Conservation (phyloP, 2,113 vertebrate species). For the Amia ocellicauda region DNA sequence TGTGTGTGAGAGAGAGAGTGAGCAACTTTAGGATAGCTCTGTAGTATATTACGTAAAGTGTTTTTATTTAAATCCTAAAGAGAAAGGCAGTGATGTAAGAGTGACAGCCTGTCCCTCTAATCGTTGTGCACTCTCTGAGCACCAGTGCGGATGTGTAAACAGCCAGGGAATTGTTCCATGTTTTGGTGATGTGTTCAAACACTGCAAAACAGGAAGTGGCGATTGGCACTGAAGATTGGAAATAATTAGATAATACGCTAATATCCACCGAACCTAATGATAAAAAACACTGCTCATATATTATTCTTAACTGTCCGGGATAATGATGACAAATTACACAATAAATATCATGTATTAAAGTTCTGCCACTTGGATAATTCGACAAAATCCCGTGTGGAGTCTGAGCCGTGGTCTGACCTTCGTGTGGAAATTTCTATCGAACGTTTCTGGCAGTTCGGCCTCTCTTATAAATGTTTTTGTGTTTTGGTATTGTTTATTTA, state of each 20-base stretch:
- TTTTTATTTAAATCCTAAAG: neutral
- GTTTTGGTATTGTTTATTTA: slow-evolving; percentile 1
- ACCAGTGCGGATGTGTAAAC: slow-evolving; percentile 12
- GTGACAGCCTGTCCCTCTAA: neutral
- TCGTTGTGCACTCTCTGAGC: neutral
- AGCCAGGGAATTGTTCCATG: slow-evolving; percentile 30
- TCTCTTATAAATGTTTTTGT: neutral
- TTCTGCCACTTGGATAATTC: slow-evolving; percentile 26
- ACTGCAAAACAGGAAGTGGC: slow-evolving; percentile 49
- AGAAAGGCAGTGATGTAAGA: neutral
- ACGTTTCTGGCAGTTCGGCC: neutral
- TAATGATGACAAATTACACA: slow-evolving; percentile 37
- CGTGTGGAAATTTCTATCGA: neutral
- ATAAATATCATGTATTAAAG: slow-evolving; percentile 20
- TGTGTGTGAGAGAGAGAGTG: too few species aligned
- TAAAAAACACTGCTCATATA: neutral
- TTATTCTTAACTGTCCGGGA: slow-evolving; percentile 13
- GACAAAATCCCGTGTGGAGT: neutral
- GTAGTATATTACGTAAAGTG: neutral
- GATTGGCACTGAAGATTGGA: slow-evolving; percentile 40
- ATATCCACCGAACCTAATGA: neutral
- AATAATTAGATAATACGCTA: slow-evolving; percentile 50
- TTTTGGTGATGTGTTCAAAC: slow-evolving; percentile 45
- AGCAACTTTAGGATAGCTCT: neutral
- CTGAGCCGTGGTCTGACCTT: slow-evolving; percentile 6